phyloP scores from a whole-genome alignment of 1,140 invertebrate genomes.

The Achroia grisella region DNA sequence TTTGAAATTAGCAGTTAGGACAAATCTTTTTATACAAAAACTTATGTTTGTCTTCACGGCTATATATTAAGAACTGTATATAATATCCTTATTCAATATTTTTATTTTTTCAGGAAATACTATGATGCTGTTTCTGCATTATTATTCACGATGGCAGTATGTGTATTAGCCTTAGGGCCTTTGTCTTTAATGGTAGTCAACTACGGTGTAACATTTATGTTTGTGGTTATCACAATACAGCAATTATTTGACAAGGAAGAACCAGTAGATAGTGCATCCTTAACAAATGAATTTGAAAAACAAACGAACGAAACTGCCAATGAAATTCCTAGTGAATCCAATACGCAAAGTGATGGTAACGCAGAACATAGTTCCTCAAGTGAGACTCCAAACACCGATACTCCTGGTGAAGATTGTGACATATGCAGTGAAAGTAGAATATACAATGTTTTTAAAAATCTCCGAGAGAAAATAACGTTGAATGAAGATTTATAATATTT shows the following conservation, averaged over 20 bases:
- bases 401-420: slow-evolving; percentile 31
- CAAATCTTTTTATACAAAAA: too few species aligned
- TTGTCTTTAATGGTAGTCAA: slow-evolving; percentile 74
- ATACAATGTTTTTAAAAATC: slow-evolving; percentile 43
- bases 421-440: slow-evolving; percentile 49
- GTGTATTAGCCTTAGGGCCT: slow-evolving; percentile 72
- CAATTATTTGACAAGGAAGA: slow-evolving; percentile 56
- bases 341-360: not conserved
- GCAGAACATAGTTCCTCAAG: not conserved
- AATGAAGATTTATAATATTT: slow-evolving; percentile 16
- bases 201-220: slow-evolving; percentile 71
- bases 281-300: slow-evolving; percentile 6
- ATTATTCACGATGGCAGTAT: slow-evolving; percentile 66
- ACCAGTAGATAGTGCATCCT: not conserved
- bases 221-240: slow-evolving; percentile 72
- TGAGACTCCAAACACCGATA: too few species aligned
- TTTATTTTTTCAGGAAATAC: slow-evolving; percentile 60
- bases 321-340: not conserved
- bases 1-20: too few species aligned
- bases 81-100: slow-evolving; percentile 1
- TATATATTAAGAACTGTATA: too few species aligned
- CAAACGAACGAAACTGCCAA: slow-evolving; percentile 5
- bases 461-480: slow-evolving; percentile 49
- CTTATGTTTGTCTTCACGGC: too few species aligned
- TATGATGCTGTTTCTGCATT: slow-evolving; percentile 66